These are phyloP conservation scores for Peribatodes rhomboidaria DNA, from an alignment of 2,888 invertebrate species.

Conservation along the genomic window DNA sequence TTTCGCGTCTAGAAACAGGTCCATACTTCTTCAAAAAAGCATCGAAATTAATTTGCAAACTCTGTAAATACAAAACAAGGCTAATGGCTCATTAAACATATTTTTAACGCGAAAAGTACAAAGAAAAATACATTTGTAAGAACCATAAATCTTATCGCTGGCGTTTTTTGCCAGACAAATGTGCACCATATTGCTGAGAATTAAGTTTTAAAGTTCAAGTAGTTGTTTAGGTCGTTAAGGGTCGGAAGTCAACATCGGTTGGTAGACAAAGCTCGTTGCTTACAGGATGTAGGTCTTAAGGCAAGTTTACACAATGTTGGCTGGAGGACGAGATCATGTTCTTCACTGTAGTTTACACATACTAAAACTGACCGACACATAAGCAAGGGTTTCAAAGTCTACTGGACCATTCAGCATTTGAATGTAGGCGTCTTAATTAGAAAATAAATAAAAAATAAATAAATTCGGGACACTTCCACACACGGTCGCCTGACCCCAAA, in stretches of 20 bases:
- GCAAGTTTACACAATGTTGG: conserved; percentile 20
- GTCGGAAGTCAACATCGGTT: conserved; percentile 43
- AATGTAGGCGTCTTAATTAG: no score
- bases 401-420: no score
- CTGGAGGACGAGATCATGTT: not conserved
- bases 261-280: conserved; percentile 64
- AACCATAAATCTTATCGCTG: conserved; percentile 70
- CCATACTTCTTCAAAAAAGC: not conserved
- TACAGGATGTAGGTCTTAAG: conserved; percentile 56
- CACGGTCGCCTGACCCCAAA: no score
- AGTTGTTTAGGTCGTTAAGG: conserved; percentile 26
- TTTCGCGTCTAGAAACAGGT: not conserved
- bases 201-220: conserved; percentile 47
- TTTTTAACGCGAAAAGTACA: conserved; percentile 52
- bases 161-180: conserved; percentile 33
- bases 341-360: not conserved
- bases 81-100: conserved; percentile 69
- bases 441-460: no score
- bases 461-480: no score
- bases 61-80: conserved; percentile 37
- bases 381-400: no score
- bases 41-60: conserved; percentile 25
- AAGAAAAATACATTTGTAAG: conserved; percentile 68
- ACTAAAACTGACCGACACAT: not conserved
- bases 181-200: conserved; percentile 44